Base-by-base conservation (phyloP, 2,797 vertebrate species). In the Liasis olivaceus region DNA sequence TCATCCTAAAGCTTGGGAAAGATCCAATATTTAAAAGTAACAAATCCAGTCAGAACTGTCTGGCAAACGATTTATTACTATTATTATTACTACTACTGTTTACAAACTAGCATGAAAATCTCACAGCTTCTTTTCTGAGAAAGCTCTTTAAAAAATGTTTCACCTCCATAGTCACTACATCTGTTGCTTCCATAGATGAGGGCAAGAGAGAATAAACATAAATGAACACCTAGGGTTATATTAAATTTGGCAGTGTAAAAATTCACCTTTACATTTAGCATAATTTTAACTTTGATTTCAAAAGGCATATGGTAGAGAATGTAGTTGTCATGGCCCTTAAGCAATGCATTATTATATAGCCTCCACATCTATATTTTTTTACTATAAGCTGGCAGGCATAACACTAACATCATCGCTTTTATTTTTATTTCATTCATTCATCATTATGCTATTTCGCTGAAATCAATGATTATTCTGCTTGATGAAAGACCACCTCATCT, bases 361-460 rank as follows among this genome's bases (percentile, higher is more conserved):
- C 22, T 24, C 56, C 51, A 64, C 11, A n/a, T 62, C 58, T 91
- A 88, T 81, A 22, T 15, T 88, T 51, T 42, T 51, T n/a, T 22
- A 81, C n/a, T 66, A 11, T 17, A 28, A 42, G 11, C n/a, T 28
- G 36, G 14, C 5, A 31, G 26, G 28, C 62, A 72, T 60, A 36
- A 36, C 26, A 81, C 15, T 72, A 93, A n/a, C 7, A 31, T 85
- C 59, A 54, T n/a, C 84, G 60, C 62, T 89, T 85, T 69, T 90
- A 86, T 92, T 89, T 89, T 72, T 51, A 66, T 81, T 87, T n/a
- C 88, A 91, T 81, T 12, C 84, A 92, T 84, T 66, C n/a, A 90
- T 77, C 64, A 56, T 87, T 72, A 59, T 88, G 11, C 47, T 87
- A 47, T 81, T 87, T 28, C 31, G 56, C 9, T 90, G 36, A 88